Conservation (phyloP, 2,113 vertebrate genomes). For the Hystrix cristata region DNA sequence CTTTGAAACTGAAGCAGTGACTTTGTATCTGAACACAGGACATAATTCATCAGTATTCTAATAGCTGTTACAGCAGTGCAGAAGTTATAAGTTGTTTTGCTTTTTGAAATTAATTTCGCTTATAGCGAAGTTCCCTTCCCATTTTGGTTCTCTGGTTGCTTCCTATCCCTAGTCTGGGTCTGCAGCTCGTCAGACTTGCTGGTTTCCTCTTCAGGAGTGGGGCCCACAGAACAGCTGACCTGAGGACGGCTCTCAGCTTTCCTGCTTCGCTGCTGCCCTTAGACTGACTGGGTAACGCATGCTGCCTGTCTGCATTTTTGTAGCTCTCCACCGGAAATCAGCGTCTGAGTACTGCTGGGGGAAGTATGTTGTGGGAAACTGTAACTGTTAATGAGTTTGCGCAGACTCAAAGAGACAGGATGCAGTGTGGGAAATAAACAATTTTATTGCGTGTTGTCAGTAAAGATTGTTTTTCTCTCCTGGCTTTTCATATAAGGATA, state of each 20-base stretch:
- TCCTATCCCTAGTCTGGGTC: neutral
- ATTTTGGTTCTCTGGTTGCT: neutral
- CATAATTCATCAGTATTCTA: neutral
- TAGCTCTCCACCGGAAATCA: slow-evolving; percentile 30
- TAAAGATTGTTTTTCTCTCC: slow-evolving; percentile 11
- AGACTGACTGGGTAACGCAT: neutral
- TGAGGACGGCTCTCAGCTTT: neutral
- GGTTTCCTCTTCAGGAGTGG: neutral
- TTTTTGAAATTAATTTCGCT: slow-evolving; percentile 9
- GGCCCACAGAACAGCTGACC: neutral
- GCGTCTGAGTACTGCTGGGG: slow-evolving; percentile 65
- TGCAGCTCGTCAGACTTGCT: neutral
- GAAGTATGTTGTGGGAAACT: slow-evolving; percentile 64
- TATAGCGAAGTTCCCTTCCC: neutral
- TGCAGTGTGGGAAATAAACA: slow-evolving; percentile 25
- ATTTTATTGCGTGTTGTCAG: slow-evolving; percentile 22
- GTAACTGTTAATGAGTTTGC: slow-evolving; percentile 51
- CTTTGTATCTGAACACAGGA: neutral
- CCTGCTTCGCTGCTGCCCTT: neutral
- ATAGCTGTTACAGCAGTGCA: neutral
- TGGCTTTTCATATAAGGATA: neutral
- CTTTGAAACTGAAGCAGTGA: neutral
- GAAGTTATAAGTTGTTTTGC: neutral
- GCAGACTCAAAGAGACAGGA: neutral
- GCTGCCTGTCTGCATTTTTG: slow-evolving; percentile 47